Evolutionary conservation across 2,888 invertebrate genomes (phyloP).

Genomic region (Prenolepis imparis): DNA sequence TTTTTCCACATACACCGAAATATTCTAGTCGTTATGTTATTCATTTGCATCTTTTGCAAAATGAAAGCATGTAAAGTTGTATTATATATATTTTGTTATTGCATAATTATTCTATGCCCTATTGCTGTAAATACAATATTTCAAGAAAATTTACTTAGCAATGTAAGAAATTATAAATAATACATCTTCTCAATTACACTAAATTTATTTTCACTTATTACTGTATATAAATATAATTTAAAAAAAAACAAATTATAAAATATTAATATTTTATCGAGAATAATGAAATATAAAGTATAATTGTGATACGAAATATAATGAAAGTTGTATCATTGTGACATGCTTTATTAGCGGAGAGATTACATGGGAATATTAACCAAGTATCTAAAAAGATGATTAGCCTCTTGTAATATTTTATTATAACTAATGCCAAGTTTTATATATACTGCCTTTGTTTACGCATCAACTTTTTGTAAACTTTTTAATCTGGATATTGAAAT

Average conservation of each 20-base stretch:
- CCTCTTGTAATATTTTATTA: conserved; percentile 16
- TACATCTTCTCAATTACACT: conserved; percentile 35
- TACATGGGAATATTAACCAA: background rate
- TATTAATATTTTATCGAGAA: background rate
- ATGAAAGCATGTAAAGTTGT: conserved; percentile 65
- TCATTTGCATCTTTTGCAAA: conserved; percentile 60
- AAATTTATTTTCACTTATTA: conserved; percentile 21
- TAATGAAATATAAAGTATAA: conserved; percentile 5
- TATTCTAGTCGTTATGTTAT: conserved; percentile 80
- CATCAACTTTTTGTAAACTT: background rate
- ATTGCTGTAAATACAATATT: conserved; percentile 57
- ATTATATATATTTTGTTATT: conserved; percentile 61
- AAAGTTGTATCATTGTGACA: conserved; percentile 39
- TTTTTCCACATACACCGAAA: conserved; percentile 59
- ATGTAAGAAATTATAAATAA: background rate
- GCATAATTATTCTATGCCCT: conserved; percentile 42
- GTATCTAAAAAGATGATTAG: background rate
- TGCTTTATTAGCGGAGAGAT: background rate
- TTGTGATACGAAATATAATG: conserved; percentile 13
- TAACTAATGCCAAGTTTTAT: background rate
- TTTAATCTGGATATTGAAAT: background rate
- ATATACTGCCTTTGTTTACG: background rate
- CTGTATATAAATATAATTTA: conserved; percentile 16
- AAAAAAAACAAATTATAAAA: conserved; percentile 8
- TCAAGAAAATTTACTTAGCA: conserved; percentile 26